Conservation (phyloP, 1,140 invertebrate genomes). For the Charaxes varanes region DNA sequence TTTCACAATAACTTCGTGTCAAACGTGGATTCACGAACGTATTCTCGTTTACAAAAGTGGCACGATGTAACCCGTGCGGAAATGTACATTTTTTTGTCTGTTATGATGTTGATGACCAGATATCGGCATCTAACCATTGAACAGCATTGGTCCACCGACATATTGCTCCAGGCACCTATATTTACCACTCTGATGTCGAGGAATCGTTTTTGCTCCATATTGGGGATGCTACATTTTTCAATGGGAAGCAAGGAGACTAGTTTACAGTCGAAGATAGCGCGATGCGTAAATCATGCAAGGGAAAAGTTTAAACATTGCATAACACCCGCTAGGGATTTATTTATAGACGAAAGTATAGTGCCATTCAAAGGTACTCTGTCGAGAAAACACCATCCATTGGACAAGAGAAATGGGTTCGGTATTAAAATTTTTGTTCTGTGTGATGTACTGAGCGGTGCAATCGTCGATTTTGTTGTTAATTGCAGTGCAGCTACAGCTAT, state of each 20-base stretch:
- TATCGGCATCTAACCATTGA: conserved; percentile 21
- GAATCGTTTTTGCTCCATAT: conserved; percentile 16
- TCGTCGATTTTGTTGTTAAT: conserved; percentile 26
- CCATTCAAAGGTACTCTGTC: conserved; percentile 31
- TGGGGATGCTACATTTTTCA: conserved; percentile 13
- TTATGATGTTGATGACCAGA: conserved; percentile 21
- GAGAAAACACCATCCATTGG: conserved; percentile 37
- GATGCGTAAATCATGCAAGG: conserved; percentile 19
- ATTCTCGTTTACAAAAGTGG: conserved; percentile 14
- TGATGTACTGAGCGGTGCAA: conserved; percentile 25
- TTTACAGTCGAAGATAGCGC: conserved; percentile 13
- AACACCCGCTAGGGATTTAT: conserved; percentile 16
- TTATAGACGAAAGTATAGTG: conserved; percentile 37
- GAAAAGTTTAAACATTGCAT: conserved; percentile 20
- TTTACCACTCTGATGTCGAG: no score
- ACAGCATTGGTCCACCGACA: conserved; percentile 20
- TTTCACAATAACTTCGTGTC: conserved; percentile 13
- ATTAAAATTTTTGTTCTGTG: conserved; percentile 37
- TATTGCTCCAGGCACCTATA: conserved; percentile 6
- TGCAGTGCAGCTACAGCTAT: conserved; percentile 21
- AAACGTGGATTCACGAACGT: conserved; percentile 15
- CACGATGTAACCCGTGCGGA: conserved; percentile 12
- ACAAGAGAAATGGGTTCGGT: conserved; percentile 33
- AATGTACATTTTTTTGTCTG: conserved; percentile 16
- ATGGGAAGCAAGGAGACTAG: conserved; percentile 1